Percentiles rank a stretch among this genome's conserved stretches.
Evolutionary conservation across 2,797 vertebrate genomes (phyloP).

Genomic region (Sebastolobus altivelis): DNA sequence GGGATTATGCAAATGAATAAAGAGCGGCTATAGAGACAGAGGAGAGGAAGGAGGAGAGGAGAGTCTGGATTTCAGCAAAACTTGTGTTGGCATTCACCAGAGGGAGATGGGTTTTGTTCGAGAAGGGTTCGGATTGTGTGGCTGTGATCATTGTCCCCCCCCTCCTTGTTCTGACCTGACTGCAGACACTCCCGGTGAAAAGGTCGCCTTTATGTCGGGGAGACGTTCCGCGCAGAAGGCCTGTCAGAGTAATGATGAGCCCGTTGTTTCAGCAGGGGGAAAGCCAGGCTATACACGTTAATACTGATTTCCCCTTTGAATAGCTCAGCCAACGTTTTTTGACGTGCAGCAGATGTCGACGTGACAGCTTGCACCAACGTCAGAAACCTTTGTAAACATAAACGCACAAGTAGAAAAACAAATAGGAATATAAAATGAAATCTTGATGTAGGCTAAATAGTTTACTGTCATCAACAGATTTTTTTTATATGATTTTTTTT

Average conservation of each 20-base stretch:
- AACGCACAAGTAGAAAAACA: neutral
- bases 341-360: constrained; percentile 45
- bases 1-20: constrained; percentile 82
- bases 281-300: constrained; percentile 19
- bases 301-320: constrained; percentile 49
- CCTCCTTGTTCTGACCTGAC: constrained; percentile 37
- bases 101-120: constrained; percentile 56
- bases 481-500: neutral
- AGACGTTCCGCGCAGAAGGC: neutral
- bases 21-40: constrained; percentile 45
- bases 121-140: constrained; percentile 32
- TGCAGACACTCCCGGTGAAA: constrained; percentile 41
- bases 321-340: neutral
- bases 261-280: constrained; percentile 32
- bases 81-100: constrained; percentile 57
- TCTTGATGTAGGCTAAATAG: neutral
- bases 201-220: constrained; percentile 33
- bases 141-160: constrained; percentile 38
- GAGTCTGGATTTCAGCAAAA: constrained; percentile 64
- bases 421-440: neutral
- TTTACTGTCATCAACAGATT: neutral
- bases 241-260: constrained; percentile 31
- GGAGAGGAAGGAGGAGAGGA: constrained; percentile 21
- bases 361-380: constrained; percentile 25
- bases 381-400: constrained; percentile 18